These are phyloP conservation scores for Drosophila limbata DNA, from an alignment of 2,888 invertebrate genomes.

Conservation along the genomic window DNA sequence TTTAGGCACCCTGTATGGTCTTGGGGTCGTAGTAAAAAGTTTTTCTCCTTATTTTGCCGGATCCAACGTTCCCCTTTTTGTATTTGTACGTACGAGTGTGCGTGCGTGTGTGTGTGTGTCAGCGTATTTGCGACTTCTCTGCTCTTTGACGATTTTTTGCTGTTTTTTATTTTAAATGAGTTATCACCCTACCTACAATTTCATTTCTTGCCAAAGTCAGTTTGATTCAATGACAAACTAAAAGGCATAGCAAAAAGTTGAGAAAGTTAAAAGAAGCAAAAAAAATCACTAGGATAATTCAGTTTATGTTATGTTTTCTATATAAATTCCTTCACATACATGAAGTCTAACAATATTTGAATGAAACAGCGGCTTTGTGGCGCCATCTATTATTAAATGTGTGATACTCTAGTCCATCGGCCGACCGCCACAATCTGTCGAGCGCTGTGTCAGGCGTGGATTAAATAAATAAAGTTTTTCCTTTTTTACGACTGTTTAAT, in stretches of 20 bases:
- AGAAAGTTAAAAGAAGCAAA: constrained; percentile 20
- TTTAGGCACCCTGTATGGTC: constrained; percentile 49
- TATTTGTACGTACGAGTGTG: too few species aligned
- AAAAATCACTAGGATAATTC: constrained; percentile 28
- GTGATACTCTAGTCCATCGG: not conserved
- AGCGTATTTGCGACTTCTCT: constrained; percentile 21
- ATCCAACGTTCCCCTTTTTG: constrained; percentile 42
- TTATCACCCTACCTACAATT: not conserved
- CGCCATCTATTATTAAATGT: constrained; percentile 48
- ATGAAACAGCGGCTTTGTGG: constrained; percentile 17
- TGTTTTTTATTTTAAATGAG: constrained; percentile 24
- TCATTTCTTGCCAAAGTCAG: constrained; percentile 1
- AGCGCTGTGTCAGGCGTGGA: too few species aligned
- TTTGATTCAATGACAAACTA: constrained; percentile 23
- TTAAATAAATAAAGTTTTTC: too few species aligned
- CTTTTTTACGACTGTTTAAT: too few species aligned
- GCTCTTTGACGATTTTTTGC: constrained; percentile 27
- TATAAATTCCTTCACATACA: not conserved
- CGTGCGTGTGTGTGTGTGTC: not conserved
- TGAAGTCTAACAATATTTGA: constrained; percentile 15
- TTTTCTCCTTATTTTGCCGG: constrained; percentile 46
- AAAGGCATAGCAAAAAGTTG: constrained; percentile 45
- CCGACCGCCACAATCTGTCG: too few species aligned
- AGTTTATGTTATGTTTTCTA: constrained; percentile 5
- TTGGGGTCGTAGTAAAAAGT: constrained; percentile 64